Evolutionary conservation across 2,888 invertebrate species (phyloP).

Genomic region (Heliconius cydno): DNA sequence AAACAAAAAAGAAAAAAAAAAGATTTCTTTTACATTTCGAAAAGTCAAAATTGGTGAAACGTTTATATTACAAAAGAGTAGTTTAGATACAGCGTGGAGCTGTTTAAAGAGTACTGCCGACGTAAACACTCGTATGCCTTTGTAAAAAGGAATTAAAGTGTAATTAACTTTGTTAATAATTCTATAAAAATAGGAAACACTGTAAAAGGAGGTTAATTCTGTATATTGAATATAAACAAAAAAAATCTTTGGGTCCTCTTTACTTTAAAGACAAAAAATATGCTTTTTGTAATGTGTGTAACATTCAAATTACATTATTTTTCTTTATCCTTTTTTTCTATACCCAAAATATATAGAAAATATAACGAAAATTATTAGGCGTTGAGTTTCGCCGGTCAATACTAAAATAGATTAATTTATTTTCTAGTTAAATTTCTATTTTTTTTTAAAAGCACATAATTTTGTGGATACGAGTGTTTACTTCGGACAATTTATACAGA

Average conservation of each 20-base stretch:
- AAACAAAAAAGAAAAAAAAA: background rate
- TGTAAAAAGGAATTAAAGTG: background rate
- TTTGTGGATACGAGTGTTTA: background rate
- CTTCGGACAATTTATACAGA: constrained; percentile 1
- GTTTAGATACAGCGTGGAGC: no score
- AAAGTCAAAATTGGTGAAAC: background rate
- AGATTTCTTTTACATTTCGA: background rate
- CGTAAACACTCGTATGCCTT: background rate
- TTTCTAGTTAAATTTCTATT: background rate
- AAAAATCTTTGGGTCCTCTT: no score
- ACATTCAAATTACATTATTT: no score
- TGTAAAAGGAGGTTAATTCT: no score
- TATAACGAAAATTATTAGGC: background rate
- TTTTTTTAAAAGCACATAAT: background rate
- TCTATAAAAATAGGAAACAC: no score
- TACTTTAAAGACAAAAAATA: no score
- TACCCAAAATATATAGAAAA: no score
- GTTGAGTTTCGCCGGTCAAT: background rate
- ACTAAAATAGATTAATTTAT: background rate
- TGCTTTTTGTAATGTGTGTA: no score
- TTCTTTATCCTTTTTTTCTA: no score
- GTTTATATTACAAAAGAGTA: background rate
- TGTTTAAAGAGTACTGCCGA: background rate
- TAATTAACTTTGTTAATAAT: no score
- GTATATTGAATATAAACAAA: no score